Evolutionary conservation across 1,140 invertebrate species (phyloP), one percentile per base, ranked within the genome.

Genomic region (Linepithema humile): DNA sequence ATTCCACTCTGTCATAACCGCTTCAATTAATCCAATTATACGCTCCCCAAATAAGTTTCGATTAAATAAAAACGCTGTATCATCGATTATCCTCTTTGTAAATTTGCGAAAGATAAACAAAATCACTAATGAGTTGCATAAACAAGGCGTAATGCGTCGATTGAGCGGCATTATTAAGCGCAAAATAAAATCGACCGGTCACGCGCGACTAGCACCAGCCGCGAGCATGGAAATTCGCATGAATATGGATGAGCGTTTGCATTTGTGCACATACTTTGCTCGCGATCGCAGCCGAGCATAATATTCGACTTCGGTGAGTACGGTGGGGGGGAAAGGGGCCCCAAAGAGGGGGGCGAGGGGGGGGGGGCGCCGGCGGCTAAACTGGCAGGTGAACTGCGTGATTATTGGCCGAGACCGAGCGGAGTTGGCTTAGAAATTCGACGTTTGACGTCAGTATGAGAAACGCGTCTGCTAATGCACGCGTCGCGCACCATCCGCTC

Each of bases 351-450:
- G 40, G 40, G 17, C 12, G 32, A 2, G 40, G 7, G 12, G 45
- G 40, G 65, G 70, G 53, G 32, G 26, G 23, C 2, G 10, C 12
- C n/a, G 43, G n/a, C 20, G 38, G 35, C 23, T 48, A 23, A 38
- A 64, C 45, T 73, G 53, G 50, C 82, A 84, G 85, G 73, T 53
- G 75, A 87, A 50, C 65, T 5, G 59, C 40, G 50, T 53, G 85
- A 88, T 88, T 88, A 88, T 82, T 87, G 83, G 83, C 75, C 48
- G 85, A 59, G 85, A 70, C 74, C 59, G 45, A 73, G 48, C 74
- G 26, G 69, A 88, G 82, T 85, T 88, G 86, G 87, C 87, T 88
- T 88, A 50, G 86, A 88, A 82, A 88, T 88, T 88, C 75, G 86
- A 82, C 75, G 83, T 84, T 85, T 88, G 87, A 88, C 87, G 87